These are phyloP conservation scores for Drosophila grimshawi DNA, from an alignment of 1,140 invertebrate species.

Conservation along the genomic window DNA sequence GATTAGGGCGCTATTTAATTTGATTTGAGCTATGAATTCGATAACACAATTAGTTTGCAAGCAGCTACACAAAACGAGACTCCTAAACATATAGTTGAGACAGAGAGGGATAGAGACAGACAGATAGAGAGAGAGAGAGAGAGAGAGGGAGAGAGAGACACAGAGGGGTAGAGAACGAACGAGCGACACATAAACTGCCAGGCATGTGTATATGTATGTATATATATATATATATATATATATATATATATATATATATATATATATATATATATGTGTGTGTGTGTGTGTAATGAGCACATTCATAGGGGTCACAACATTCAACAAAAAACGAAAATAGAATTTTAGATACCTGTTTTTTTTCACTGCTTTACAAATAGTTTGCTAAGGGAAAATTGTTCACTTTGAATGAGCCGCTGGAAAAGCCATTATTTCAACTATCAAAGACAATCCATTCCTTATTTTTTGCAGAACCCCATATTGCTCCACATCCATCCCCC, in stretches of 20 bases:
- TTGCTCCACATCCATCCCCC: background rate
- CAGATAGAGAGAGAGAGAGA: background rate
- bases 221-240: slow-evolving; percentile 17
- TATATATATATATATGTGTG: slow-evolving; percentile 19
- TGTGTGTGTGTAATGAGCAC: slow-evolving; percentile 34
- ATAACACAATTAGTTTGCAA: slow-evolving; percentile 43
- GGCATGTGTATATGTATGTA: slow-evolving; percentile 31
- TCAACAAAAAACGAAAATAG: slow-evolving; percentile 37
- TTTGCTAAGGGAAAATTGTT: slow-evolving; percentile 16
- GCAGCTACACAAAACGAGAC: slow-evolving; percentile 73
- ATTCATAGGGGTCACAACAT: slow-evolving; percentile 47
- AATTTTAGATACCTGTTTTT: slow-evolving; percentile 26
- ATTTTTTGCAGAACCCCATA: background rate
- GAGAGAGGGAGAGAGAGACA: slow-evolving; percentile 8
- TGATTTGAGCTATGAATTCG: slow-evolving; percentile 13
- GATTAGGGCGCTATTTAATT: slow-evolving; percentile 14
- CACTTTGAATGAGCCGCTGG: slow-evolving; percentile 62
- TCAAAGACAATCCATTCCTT: slow-evolving; percentile 27
- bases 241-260: slow-evolving; percentile 14
- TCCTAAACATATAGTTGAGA: slow-evolving; percentile 29
- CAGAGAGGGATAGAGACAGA: background rate
- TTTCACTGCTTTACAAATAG: slow-evolving; percentile 18
- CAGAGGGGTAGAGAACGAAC: background rate
- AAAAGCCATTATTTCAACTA: slow-evolving; percentile 48
- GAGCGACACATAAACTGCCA: slow-evolving; percentile 33